Conservation (phyloP, 2,797 vertebrate genomes). For the Sebastes nivosus region DNA sequence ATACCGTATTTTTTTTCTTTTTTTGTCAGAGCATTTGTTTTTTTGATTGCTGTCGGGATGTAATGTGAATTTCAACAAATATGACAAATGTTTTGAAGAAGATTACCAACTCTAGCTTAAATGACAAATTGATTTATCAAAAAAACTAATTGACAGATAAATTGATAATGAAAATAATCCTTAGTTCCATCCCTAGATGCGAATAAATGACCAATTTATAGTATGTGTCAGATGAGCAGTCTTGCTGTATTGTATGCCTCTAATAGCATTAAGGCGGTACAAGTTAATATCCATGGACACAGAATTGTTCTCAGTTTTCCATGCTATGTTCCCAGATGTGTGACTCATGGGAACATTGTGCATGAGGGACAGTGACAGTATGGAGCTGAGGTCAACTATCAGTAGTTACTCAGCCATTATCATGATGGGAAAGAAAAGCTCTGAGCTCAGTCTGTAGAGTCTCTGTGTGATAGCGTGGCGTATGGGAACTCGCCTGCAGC, state of each 20-base stretch:
- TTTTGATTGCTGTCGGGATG: too few relatives aligned
- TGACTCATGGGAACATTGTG: conserved; percentile 52
- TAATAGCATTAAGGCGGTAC: neutral
- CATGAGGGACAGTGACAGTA: conserved; percentile 24
- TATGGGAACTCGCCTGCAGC: conserved; percentile 45
- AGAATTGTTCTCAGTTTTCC: conserved; percentile 25
- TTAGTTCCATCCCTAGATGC: neutral
- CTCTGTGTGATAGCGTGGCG: conserved; percentile 32
- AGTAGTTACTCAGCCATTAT: conserved; percentile 34
- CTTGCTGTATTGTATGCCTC: neutral
- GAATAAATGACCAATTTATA: neutral
- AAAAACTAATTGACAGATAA: neutral
- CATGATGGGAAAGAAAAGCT: conserved; percentile 37
- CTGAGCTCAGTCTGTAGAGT: conserved; percentile 17
- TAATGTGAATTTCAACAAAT: too few relatives aligned
- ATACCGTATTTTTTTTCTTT: too few relatives aligned
- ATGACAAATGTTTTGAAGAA: too few relatives aligned
- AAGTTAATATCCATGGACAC: neutral
- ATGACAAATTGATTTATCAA: neutral
- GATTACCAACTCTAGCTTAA: too few relatives aligned
- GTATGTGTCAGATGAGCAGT: neutral
- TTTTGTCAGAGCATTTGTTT: too few relatives aligned
- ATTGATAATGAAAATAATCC: neutral
- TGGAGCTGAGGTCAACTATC: conserved; percentile 39
- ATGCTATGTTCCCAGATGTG: conserved; percentile 37